phyloP scores from a whole-genome alignment of 1,140 invertebrate genomes.

The Temnothorax longispinosus region DNA sequence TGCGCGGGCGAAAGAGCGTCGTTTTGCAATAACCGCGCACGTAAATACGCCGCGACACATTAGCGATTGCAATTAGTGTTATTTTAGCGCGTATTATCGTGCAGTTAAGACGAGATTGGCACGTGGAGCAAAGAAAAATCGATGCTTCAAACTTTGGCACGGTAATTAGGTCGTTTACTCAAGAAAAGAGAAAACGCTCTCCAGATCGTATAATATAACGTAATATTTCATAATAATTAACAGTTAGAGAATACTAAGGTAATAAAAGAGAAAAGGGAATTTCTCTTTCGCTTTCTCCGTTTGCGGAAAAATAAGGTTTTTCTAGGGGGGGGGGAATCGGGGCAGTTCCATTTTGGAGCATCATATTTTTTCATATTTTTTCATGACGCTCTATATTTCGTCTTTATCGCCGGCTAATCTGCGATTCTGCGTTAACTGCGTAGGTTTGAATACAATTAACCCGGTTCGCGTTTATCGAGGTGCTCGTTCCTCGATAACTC shows the following conservation, averaged over 20 bases:
- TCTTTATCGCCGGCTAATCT: slow-evolving; percentile 12
- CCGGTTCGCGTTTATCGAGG: neutral
- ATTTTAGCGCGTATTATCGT: neutral
- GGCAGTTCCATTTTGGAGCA: neutral
- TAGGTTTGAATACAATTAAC: slow-evolving; percentile 31
- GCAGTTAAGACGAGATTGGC: neutral
- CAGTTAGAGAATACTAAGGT: neutral
- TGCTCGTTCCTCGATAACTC: neutral
- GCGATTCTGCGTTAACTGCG: neutral
- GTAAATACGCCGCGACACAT: neutral
- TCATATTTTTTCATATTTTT: too few relatives aligned
- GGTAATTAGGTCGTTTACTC: neutral
- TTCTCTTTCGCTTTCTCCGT: neutral
- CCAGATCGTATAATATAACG: neutral
- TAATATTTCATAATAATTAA: neutral
- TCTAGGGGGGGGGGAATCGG: neutral
- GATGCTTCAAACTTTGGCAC: neutral
- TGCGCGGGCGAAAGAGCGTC: neutral
- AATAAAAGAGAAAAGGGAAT: neutral
- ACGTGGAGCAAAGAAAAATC: neutral
- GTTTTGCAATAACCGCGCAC: neutral
- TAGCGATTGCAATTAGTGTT: slow-evolving; percentile 4
- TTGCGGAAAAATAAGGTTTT: neutral
- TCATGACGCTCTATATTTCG: neutral
- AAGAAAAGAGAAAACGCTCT: neutral